Evolutionary conservation across 2,888 invertebrate species (phyloP).

Genomic region (Abscondita cerata): DNA sequence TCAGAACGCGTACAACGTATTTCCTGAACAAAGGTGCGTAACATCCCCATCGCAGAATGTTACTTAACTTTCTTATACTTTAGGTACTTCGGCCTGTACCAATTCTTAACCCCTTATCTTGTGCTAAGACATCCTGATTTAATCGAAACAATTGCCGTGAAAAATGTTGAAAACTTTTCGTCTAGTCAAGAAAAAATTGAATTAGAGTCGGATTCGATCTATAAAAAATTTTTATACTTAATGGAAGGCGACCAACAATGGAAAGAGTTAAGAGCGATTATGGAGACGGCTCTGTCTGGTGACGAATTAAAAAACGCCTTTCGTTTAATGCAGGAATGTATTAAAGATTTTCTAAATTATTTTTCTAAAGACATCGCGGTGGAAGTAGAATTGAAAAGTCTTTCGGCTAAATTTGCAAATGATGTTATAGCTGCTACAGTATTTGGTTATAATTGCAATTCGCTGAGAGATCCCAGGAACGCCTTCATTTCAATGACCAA

Average conservation of each 20-base stretch:
- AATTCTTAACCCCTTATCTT: slow-evolving; percentile 53
- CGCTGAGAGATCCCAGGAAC: slow-evolving; percentile 61
- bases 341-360: slow-evolving; percentile 39
- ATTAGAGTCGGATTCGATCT: slow-evolving; percentile 56
- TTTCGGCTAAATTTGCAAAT: slow-evolving; percentile 59
- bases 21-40: slow-evolving; percentile 12
- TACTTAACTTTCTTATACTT: slow-evolving; percentile 2
- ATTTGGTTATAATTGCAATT: slow-evolving; percentile 64
- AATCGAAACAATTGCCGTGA: slow-evolving; percentile 62
- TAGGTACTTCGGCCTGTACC: slow-evolving; percentile 31
- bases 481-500: slow-evolving; percentile 64
- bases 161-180: slow-evolving; percentile 65
- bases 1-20: slow-evolving; percentile 13
- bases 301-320: slow-evolving; percentile 54
- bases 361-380: slow-evolving; percentile 38
- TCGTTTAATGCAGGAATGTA: slow-evolving; percentile 44
- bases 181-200: slow-evolving; percentile 46
- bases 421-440: slow-evolving; percentile 64
- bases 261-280: slow-evolving; percentile 55
- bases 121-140: slow-evolving; percentile 62
- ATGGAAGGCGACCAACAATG: slow-evolving; percentile 37
- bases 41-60: too few species aligned
- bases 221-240: slow-evolving; percentile 51
- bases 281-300: slow-evolving; percentile 55
- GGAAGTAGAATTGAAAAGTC: slow-evolving; percentile 57